Evolutionary conservation across 2,113 vertebrate species (phyloP).

Genomic region (Cardinalis cardinalis): DNA sequence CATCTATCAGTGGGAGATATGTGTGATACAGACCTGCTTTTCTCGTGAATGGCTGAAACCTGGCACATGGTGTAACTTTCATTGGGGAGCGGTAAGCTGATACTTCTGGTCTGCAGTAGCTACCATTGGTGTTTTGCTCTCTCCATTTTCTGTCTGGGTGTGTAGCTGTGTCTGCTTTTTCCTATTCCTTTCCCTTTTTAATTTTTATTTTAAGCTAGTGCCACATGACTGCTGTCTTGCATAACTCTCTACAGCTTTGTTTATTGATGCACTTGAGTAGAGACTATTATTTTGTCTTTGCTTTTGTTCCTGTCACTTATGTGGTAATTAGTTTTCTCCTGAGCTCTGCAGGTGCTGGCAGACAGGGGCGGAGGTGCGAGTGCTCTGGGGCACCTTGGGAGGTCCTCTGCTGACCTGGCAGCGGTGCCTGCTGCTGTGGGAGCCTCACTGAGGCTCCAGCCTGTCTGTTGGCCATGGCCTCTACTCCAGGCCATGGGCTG

Average conservation of each 20-base stretch:
- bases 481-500: rapidly evolving
- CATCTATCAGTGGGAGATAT: rapidly evolving
- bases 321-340: not conserved
- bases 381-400: not conserved
- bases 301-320: not conserved
- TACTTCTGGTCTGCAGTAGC: not conserved
- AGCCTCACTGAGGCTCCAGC: not conserved
- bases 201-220: not conserved
- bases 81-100: not conserved
- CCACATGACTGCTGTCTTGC: not conserved
- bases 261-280: not conserved
- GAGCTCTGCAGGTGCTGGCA: not conserved
- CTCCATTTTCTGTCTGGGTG: rapidly evolving
- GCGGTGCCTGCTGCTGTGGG: not conserved
- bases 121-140: not conserved
- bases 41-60: not conserved
- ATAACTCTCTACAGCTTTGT: not conserved
- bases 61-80: not conserved
- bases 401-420: not conserved
- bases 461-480: no score
- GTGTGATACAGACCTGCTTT: not conserved
- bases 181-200: not conserved
- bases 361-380: not conserved
- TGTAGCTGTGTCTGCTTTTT: not conserved
- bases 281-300: not conserved